Percentiles rank a stretch among this genome's conserved stretches.
Conservation (phyloP, 1,140 invertebrate species). For the Apis florea region DNA sequence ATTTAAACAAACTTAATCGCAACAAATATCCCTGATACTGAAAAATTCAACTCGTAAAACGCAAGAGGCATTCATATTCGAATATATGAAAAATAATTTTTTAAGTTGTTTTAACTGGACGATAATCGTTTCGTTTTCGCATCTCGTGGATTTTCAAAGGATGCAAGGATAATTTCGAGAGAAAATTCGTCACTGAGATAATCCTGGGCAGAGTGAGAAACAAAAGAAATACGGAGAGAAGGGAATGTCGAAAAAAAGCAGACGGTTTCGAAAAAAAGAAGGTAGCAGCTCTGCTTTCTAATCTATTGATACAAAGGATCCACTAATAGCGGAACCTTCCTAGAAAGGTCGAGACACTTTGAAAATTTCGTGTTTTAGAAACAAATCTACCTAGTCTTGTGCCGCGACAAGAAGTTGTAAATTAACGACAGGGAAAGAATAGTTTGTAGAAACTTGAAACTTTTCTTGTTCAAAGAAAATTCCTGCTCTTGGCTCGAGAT, state of each 20-base stretch:
- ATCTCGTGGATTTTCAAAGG: too few relatives aligned
- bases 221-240: neutral
- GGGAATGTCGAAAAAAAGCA: neutral
- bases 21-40: too few relatives aligned
- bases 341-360: slow-evolving; percentile 11
- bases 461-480: neutral
- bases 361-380: neutral
- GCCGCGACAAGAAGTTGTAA: slow-evolving; percentile 30
- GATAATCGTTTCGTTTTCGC: too few relatives aligned
- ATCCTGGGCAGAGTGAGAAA: neutral
- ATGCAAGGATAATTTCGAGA: neutral
- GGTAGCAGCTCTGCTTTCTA: slow-evolving; percentile 32
- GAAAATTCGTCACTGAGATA: slow-evolving; percentile 27
- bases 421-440: slow-evolving; percentile 48
- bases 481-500: neutral
- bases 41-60: too few relatives aligned
- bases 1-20: too few relatives aligned
- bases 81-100: too few relatives aligned
- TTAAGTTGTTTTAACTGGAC: too few relatives aligned
- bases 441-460: slow-evolving; percentile 53
- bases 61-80: too few relatives aligned
- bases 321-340: slow-evolving; percentile 27
- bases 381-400: neutral
- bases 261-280: neutral
- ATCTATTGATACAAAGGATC: slow-evolving; percentile 58